Evolutionary conservation across 2,797 vertebrate species (phyloP), one percentile per base, ranked within the genome.

Genomic region (Bryconaethiops microstoma): DNA sequence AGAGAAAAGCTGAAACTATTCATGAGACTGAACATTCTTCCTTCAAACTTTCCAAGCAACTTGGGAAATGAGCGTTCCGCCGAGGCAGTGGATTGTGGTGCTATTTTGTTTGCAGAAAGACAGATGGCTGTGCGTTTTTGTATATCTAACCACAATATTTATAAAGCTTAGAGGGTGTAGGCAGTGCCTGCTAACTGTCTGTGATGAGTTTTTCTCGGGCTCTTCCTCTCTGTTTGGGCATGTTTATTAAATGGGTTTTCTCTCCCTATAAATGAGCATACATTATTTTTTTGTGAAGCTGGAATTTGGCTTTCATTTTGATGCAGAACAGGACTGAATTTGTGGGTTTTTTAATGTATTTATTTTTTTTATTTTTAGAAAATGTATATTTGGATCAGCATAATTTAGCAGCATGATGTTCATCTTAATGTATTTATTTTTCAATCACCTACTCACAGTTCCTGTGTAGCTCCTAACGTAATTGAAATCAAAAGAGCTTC

Each of bases 81-180:
- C 19, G 35, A 17, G 40, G 72, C n/a, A 59, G 6, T 29, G 25
- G 19, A 60, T 74, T 21, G n/a, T n/a, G 2, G 5, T n/a, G 8
- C 7, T 55, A 0, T 52, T 52, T 35, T 40, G 25, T 55, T 72
- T 35, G n/a, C 68, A 50, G 50, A 71, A 35, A 54, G 45, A 68
- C 40, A 9, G 39, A 16, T 14, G 25, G 39, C 13, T 5, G 25
- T 21, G 5, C 54, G 9, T 39, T 35, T 45, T 25, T 19, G 57
- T 57, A 0, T 59, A 23, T 60, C 5, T 82, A 82, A 74, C 5
- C 14, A 55, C 74, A 86, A 85, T 86, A 86, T 90, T 91, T 88
- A 86, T 76, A 64, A 48, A 82, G 42, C 50, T 8, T n/a, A 17
- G 45, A 75, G 75, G 35, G 62, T 77, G 62, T 63, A 55, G 52